phyloP scores from a whole-genome alignment of 2,113 vertebrate genomes.

The Lophius piscatorius region DNA sequence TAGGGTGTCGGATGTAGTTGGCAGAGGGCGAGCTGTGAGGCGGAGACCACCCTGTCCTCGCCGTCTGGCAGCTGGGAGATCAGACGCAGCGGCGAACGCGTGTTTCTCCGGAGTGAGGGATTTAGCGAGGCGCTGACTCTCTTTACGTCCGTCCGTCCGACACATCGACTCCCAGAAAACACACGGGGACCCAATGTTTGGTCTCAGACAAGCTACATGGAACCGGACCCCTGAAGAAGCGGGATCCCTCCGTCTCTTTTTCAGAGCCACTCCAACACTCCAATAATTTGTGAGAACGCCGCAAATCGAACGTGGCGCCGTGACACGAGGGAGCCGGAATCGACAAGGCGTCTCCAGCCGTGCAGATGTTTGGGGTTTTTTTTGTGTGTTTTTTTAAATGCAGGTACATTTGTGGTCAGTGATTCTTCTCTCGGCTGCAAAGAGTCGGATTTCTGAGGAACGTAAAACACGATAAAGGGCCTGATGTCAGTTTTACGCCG shows the following conservation, averaged over 20 bases:
- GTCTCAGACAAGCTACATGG: conserved; percentile 44
- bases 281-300: conserved; percentile 2
- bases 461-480: conserved; percentile 58
- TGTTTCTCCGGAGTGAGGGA: conserved; percentile 68
- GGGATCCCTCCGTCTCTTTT: conserved; percentile 2
- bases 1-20: conserved; percentile 44
- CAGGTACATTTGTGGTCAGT: conserved; percentile 48
- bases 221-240: conserved; percentile 38
- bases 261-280: neutral
- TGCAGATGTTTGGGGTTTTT: too few relatives aligned
- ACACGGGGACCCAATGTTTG: conserved; percentile 53
- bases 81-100: conserved; percentile 67
- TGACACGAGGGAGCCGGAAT: conserved; percentile 33
- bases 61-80: conserved; percentile 76
- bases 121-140: conserved; percentile 62
- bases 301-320: neutral
- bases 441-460: conserved; percentile 56
- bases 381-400: too few relatives aligned
- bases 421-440: too few relatives aligned
- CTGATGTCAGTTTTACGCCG: conserved; percentile 15
- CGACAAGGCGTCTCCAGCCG: conserved; percentile 29
- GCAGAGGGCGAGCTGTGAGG: conserved; percentile 46
- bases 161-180: conserved; percentile 17
- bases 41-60: conserved; percentile 70
- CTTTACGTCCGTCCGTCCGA: conserved; percentile 47